Base-by-base conservation (phyloP, 2,888 invertebrate genomes). In the Dolomedes plantarius region DNA sequence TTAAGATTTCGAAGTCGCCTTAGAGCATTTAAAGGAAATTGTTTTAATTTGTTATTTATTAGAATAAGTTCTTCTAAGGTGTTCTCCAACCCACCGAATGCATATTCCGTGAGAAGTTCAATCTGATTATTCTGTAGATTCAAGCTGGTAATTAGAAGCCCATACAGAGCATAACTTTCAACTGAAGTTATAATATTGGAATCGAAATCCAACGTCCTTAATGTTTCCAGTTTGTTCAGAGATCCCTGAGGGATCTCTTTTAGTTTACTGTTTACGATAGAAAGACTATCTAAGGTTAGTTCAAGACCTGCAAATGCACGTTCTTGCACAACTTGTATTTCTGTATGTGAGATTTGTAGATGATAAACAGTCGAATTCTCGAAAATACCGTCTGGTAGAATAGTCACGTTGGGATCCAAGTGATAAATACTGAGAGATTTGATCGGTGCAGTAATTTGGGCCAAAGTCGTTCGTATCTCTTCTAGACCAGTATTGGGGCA, bases 371-470 rank as follows among this genome's bases (percentile, higher is more conserved):
- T 88, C 16, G 88, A 80, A 76, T 89, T 89, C 67, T 95, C 95
- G 91, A 97, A 96, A 89, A 96, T 93, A 89, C 94, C 94, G 88
- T 94, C 93, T 88, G 95, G 94, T 76, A 97, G 93, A 89, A 94
- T 94, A 87, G 94, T 95, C 89, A 96, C 94, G 89, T 95, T 94
- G 89, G 94, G 94, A 92, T 97, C 96, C 89, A 97, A 93, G 91
- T 97, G 96, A 93, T 97, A 96, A 90, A 97, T 94, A 90, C 95
- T 96, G 90, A 97, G 93, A 74, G 96, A 96, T 91, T 97, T 96
- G 90, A 97, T 92, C 64, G 92, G 92, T 9, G 91, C 90, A 46
- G 90, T 91, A 87, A 91, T 89, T 50, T 91, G 89, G 7, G 90
- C 93, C 90, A 97, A 92, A 62, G 96, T 95, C 89, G 93, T 93